Conservation (phyloP, 2,888 invertebrate species). For the Cryptocheilus praepositus region DNA sequence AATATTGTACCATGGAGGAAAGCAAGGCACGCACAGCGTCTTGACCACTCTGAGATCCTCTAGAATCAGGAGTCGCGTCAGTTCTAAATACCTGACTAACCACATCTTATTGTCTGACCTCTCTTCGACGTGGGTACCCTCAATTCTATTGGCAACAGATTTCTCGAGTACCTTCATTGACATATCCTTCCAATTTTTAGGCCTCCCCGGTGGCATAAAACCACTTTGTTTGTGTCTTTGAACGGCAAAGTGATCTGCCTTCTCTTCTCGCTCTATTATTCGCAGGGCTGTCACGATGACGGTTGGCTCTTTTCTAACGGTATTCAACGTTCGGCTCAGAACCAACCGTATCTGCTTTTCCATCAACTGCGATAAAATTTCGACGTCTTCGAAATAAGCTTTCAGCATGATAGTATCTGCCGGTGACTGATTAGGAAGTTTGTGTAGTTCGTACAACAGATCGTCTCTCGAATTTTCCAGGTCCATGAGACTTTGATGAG, state of each 20-base stretch:
- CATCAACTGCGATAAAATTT: conserved; percentile 89
- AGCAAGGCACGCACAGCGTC: conserved; percentile 92
- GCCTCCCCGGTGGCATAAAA: conserved; percentile 95
- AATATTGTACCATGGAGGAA: conserved; percentile 96
- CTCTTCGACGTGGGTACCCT: conserved; percentile 96
- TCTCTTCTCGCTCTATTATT: conserved; percentile 98
- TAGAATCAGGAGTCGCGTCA: conserved; percentile 89
- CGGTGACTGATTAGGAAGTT: conserved; percentile 91
- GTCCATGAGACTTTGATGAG: conserved; percentile 95
- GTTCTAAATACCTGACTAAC: conserved; percentile 95
- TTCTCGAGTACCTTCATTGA: conserved; percentile 88
- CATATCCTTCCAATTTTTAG: conserved; percentile 92
- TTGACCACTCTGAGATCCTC: conserved; percentile 95
- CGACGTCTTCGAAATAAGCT: conserved; percentile 97
- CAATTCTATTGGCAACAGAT: conserved; percentile 89
- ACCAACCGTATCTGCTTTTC: conserved; percentile 95
- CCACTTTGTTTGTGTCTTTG: conserved; percentile 88
- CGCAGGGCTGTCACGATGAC: conserved; percentile 96
- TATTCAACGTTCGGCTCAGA: conserved; percentile 92
- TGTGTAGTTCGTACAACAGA: conserved; percentile 93
- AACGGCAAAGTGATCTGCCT: conserved; percentile 91
- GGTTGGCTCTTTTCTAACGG: conserved; percentile 95
- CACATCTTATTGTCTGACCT: conserved; percentile 94
- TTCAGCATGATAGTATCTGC: conserved; percentile 95
- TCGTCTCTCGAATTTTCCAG: conserved; percentile 98